Conservation (phyloP, 2,113 vertebrate species). For the Paramisgurnus dabryanus region DNA sequence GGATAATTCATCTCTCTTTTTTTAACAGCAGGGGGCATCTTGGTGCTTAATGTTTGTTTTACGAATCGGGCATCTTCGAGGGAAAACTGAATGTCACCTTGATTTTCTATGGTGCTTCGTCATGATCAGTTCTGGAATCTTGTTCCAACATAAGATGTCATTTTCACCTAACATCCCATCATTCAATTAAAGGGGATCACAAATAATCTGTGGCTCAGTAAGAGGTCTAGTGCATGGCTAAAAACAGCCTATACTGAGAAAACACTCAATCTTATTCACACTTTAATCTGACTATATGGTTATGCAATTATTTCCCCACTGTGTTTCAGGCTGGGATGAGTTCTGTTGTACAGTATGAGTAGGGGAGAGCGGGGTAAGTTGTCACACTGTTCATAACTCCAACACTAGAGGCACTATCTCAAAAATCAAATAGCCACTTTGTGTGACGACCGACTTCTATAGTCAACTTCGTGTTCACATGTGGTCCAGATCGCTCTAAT, state of each 20-base stretch:
- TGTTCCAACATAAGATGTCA: conserved; percentile 15
- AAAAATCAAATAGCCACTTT: no score
- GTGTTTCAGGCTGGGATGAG: no score
- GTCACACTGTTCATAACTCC: no score
- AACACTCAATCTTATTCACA: neutral
- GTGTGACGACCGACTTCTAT: no score
- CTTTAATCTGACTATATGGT: neutral
- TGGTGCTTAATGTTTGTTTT: neutral
- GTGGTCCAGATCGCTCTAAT: no score
- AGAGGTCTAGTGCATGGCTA: neutral
- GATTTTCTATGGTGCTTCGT: conserved; percentile 2
- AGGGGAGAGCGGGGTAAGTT: no score
- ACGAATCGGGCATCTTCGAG: neutral
- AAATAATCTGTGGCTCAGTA: conserved; percentile 15
- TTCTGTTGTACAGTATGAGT: no score
- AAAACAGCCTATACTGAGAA: neutral
- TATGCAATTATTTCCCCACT: no score
- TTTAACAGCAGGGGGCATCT: conserved; percentile 19
- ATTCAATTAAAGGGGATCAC: conserved; percentile 20
- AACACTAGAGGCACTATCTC: no score
- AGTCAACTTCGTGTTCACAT: no score
- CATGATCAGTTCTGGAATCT: neutral
- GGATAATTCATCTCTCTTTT: neutral
- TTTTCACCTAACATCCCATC: neutral
- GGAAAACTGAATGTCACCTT: neutral